phyloP scores from a whole-genome alignment of 2,888 invertebrate species.

The Drosophila histrio region DNA sequence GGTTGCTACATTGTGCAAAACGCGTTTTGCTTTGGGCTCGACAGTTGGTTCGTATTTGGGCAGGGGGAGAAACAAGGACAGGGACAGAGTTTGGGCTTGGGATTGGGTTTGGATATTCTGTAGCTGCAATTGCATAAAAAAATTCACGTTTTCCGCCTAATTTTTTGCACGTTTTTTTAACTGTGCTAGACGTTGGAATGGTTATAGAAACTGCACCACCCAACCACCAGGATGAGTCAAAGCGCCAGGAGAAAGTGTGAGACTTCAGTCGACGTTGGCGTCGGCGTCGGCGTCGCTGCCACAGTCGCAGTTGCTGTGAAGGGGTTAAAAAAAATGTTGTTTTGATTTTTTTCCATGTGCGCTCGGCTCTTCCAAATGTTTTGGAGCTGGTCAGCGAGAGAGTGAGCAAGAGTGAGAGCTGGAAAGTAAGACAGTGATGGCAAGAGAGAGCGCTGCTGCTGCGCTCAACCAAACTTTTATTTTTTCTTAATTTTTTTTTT shows the following conservation, averaged over 20 bases:
- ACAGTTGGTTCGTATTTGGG: conserved; percentile 5
- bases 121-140: conserved; percentile 74
- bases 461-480: conserved; percentile 66
- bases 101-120: conserved; percentile 31
- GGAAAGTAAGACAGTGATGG: conserved; percentile 25
- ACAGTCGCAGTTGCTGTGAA: conserved; percentile 51
- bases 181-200: conserved; percentile 46
- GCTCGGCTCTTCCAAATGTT: conserved; percentile 58
- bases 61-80: neutral
- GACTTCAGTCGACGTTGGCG: conserved; percentile 50
- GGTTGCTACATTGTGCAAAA: conserved; percentile 77
- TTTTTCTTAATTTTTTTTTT: conserved; percentile 30
- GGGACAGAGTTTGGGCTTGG: conserved; percentile 2
- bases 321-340: conserved; percentile 78
- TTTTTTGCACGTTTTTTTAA: conserved; percentile 63
- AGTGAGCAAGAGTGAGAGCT: conserved; percentile 7
- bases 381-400: conserved; percentile 52
- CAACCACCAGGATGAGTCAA: conserved; percentile 25
- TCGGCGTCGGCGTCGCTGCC: conserved; percentile 22
- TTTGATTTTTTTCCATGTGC: conserved; percentile 73
- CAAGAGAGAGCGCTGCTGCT: conserved; percentile 50
- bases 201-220: conserved; percentile 71
- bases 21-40: conserved; percentile 54
- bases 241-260: conserved; percentile 45
- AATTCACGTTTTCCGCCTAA: conserved; percentile 79